Evolutionary conservation across 2,113 vertebrate species (phyloP), one percentile per base, ranked within the genome.

Genomic region (Reinhardtius hippoglossoides): DNA sequence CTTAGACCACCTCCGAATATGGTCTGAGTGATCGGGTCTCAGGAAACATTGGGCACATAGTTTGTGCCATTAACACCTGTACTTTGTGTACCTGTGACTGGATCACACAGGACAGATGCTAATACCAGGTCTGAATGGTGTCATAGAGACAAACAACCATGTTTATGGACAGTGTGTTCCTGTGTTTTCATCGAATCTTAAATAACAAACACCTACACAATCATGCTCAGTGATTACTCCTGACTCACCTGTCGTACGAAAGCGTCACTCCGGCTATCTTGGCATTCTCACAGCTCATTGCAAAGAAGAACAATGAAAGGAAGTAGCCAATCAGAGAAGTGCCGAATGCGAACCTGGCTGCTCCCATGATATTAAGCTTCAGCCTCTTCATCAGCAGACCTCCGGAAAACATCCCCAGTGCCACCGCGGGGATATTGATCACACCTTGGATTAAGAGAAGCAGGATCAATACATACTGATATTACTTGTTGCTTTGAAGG

Each of bases 371-470:
- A 83, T 94, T 95, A 72, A 96, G 94, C 91, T 98, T 97, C 86
- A 97, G 95, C 68, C 94, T 96, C 84, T 98, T 98, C 97, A 98
- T 98, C 52, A 97, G 91, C 23, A 96, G 89, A 59, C 97, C 97
- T 46, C 97, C 96, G 76, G 95, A 91, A 84, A 99, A 95, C 87
- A 98, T 97, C 44, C 97, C 97, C 85, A 97, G 20, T 16, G 95
- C 96, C 86, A 97, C 90, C 26, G 96, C 88, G 0, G 97, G 97
- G 67, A 99, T 95, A 83, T 95, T 96, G 90, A 97, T 97, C 87
- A 97, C 81, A 80, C 96, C 97, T 99, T 77, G 18, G 14, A 75
- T n/a, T 1, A 67, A 56, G 2, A 76, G 42, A 63, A 52, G 15
- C 10, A 65, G 8, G 20, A 55, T 56, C 10, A 65, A 7, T 21